phyloP scores from a whole-genome alignment of 2,888 invertebrate species.

The Salpingus planirostris region DNA sequence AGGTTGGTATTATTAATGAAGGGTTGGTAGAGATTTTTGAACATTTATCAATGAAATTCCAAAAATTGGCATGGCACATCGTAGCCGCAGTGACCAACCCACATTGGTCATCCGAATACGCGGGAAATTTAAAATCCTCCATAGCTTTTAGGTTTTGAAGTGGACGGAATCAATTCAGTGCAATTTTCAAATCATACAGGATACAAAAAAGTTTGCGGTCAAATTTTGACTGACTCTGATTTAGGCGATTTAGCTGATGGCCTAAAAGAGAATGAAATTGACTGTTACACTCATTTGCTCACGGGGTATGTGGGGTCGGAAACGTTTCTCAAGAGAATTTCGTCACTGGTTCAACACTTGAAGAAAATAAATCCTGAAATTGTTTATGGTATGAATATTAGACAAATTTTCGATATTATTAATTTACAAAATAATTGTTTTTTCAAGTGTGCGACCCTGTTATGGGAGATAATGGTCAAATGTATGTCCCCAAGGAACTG shows the following conservation, averaged over 20 bases:
- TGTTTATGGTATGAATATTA: constrained; percentile 60
- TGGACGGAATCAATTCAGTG: constrained; percentile 94
- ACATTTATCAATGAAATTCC: not conserved
- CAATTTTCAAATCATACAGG: constrained; percentile 97
- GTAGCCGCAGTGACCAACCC: not conserved
- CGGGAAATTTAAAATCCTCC: constrained; percentile 4
- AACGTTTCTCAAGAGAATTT: constrained; percentile 76
- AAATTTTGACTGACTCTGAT: constrained; percentile 74
- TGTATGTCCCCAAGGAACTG: constrained; percentile 89
- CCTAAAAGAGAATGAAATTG: constrained; percentile 64
- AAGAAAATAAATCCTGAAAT: constrained; percentile 70
- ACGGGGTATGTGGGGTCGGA: constrained; percentile 91
- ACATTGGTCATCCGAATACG: not conserved
- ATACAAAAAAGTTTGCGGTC: constrained; percentile 74
- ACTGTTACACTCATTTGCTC: constrained; percentile 74
- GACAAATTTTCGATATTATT: not conserved
- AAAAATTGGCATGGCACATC: not conserved
- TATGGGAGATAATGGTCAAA: constrained; percentile 91
- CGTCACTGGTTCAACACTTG: constrained; percentile 65
- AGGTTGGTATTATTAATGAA: constrained; percentile 54
- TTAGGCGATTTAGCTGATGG: constrained; percentile 73
- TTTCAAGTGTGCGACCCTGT: constrained; percentile 94
- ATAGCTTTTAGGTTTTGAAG: constrained; percentile 92
- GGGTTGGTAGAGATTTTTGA: no score
- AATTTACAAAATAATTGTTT: constrained; percentile 3